Percentiles rank a stretch among this genome's conserved stretches.
phyloP scores from a whole-genome alignment of 2,113 vertebrate genomes.

The Trogon melanurus region DNA sequence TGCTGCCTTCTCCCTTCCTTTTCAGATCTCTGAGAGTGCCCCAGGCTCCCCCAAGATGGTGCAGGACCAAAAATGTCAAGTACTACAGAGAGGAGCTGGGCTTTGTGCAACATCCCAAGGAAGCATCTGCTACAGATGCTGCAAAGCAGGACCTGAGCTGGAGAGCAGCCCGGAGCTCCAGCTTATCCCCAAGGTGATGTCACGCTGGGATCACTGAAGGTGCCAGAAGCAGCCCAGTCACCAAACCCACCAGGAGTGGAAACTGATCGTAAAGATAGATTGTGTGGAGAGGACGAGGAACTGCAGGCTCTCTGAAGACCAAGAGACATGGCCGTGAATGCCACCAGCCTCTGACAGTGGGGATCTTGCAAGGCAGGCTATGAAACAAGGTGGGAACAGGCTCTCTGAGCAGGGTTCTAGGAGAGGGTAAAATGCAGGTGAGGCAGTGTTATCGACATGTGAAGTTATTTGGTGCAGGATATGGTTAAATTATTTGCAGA shows the following conservation, averaged over 20 bases:
- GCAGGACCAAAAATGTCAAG: not conserved
- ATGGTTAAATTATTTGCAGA: conserved; percentile 30
- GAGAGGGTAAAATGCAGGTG: not conserved
- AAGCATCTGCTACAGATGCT: not conserved
- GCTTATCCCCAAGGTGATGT: not conserved
- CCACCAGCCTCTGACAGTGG: not conserved
- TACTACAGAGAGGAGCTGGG: not conserved
- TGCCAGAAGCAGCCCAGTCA: not conserved
- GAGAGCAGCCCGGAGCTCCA: not conserved
- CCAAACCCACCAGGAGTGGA: not conserved
- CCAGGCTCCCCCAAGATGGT: not conserved
- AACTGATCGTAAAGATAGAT: not conserved
- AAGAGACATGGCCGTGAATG: not conserved
- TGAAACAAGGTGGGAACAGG: not conserved
- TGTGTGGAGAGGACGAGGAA: not conserved
- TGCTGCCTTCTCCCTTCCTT: not conserved
- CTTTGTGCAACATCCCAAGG: not conserved
- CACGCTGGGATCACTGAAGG: not conserved
- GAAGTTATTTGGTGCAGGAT: not conserved
- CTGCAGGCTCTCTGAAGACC: not conserved
- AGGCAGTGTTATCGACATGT: not conserved
- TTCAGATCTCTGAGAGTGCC: not conserved
- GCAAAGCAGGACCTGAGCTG: not conserved
- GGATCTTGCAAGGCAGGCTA: not conserved
- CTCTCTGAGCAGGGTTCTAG: not conserved